phyloP scores from a whole-genome alignment of 2,888 invertebrate genomes.

The Drosophila ochracea region DNA sequence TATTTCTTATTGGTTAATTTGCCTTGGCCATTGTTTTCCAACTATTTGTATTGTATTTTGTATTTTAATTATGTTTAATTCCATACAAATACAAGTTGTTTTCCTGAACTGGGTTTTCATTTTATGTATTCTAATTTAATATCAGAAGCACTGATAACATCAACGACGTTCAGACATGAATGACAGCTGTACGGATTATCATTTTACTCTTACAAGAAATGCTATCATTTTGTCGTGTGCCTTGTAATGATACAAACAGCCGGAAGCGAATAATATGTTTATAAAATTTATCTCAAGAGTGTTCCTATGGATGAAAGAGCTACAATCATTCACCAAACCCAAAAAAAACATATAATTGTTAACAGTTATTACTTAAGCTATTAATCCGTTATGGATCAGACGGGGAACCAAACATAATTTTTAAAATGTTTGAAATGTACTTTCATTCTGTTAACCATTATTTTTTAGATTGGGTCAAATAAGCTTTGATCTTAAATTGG shows the following conservation, averaged over 20 bases:
- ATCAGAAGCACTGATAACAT: neutral
- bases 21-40: constrained; percentile 8
- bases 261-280: neutral
- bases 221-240: neutral
- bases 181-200: neutral
- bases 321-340: neutral
- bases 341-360: neutral
- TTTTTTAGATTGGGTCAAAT: neutral
- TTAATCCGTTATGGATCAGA: neutral
- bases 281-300: neutral
- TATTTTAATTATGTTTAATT: constrained; percentile 48
- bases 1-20: constrained; percentile 6
- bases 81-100: constrained; percentile 39
- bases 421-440: neutral
- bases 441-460: neutral
- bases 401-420: neutral
- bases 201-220: neutral
- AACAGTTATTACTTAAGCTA: neutral
- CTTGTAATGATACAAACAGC: neutral
- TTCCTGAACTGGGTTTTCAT: constrained; percentile 8
- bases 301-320: neutral
- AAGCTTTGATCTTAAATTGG: neutral
- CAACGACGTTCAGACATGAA: constrained; percentile 5
- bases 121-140: neutral
- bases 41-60: constrained; percentile 34